These are phyloP conservation scores for Unio pictorum DNA, from an alignment of 2,888 invertebrate species.

Conservation along the genomic window DNA sequence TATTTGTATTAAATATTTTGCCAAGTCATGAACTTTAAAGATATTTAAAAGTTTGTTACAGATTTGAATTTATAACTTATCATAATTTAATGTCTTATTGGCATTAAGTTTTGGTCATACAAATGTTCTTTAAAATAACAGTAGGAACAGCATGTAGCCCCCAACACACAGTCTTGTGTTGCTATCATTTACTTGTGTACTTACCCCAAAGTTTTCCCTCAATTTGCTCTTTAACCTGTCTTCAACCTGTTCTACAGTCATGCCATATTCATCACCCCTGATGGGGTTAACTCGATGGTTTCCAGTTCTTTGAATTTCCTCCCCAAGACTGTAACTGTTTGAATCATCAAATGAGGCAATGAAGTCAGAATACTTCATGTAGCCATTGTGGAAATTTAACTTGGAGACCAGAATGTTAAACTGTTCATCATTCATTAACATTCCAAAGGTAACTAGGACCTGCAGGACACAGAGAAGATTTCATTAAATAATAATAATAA, in stretches of 20 bases:
- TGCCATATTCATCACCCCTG: slow-evolving; percentile 65
- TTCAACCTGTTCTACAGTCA: slow-evolving; percentile 64
- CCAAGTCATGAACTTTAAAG: too few species aligned
- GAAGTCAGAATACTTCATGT: slow-evolving; percentile 66
- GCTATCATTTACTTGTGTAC: slow-evolving; percentile 12
- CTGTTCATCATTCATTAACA: slow-evolving; percentile 61
- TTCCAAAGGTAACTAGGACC: slow-evolving; percentile 60
- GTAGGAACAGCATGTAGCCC: too few species aligned
- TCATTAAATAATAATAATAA: neutral
- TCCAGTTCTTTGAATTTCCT: slow-evolving; percentile 49
- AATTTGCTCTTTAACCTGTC: slow-evolving; percentile 60
- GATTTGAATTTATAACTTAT: too few species aligned
- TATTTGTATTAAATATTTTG: too few species aligned
- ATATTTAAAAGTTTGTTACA: too few species aligned
- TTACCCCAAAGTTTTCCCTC: slow-evolving; percentile 67
- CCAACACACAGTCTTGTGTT: too few species aligned
- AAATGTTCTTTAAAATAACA: too few species aligned
- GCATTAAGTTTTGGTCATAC: too few species aligned
- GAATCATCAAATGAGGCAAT: slow-evolving; percentile 62
- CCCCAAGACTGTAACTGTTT: slow-evolving; percentile 44
- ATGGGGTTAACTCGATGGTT: slow-evolving; percentile 67
- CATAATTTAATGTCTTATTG: too few species aligned
- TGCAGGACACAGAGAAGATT: slow-evolving; percentile 20
- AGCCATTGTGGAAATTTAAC: slow-evolving; percentile 54
- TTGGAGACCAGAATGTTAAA: slow-evolving; percentile 58